phyloP scores from a whole-genome alignment of 1,140 invertebrate genomes.

The Pinna nobilis region DNA sequence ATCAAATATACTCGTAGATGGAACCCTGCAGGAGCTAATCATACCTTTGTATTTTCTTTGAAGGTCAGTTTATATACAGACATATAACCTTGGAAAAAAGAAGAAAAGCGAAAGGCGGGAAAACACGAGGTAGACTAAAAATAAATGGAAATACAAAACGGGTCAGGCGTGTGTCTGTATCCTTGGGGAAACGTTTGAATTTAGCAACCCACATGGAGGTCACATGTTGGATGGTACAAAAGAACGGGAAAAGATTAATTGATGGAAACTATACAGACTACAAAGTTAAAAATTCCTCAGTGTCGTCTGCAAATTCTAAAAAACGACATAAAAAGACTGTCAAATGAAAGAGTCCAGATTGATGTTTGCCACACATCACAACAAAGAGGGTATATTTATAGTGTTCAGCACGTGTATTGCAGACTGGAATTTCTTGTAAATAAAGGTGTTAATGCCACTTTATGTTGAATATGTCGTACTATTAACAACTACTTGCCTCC shows the following conservation, averaged over 20 bases:
- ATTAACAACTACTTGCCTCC: too few species aligned
- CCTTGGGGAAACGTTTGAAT: conserved; percentile 31
- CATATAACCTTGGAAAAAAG: conserved; percentile 32
- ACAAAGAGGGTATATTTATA: too few species aligned
- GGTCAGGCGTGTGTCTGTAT: conserved; percentile 21
- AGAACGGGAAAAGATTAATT: conserved; percentile 38
- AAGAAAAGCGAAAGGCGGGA: conserved; percentile 29
- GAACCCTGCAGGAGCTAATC: too few species aligned
- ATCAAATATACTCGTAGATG: too few species aligned
- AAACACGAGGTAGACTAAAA: conserved; percentile 35
- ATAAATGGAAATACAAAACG: conserved; percentile 38
- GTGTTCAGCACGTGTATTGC: too few species aligned
- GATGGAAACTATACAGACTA: conserved; percentile 42
- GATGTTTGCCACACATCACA: too few species aligned
- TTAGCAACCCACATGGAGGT: conserved; percentile 31
- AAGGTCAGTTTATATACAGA: conserved; percentile 43
- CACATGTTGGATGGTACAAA: conserved; percentile 42
- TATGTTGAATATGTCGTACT: too few species aligned
- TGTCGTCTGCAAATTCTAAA: too few species aligned
- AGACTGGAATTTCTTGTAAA: too few species aligned
- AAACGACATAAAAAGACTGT: too few species aligned
- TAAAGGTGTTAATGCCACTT: too few species aligned
- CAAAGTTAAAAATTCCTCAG: conserved; percentile 14
- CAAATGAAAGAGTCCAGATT: too few species aligned
- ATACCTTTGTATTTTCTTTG: not conserved